Base-by-base conservation (phyloP, 2,888 invertebrate genomes). In the Eledone cirrhosa region DNA sequence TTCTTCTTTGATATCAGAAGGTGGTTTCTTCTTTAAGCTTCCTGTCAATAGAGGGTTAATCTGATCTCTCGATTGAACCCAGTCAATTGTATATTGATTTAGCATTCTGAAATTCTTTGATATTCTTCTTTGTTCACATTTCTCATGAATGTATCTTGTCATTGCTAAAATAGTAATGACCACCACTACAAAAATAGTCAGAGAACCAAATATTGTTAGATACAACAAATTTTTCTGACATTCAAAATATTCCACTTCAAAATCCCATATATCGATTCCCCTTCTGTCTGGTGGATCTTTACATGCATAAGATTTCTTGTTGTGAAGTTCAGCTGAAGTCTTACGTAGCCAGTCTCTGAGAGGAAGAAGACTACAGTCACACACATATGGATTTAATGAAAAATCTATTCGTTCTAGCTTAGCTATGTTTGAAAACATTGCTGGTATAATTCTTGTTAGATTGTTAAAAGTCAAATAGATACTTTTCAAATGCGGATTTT, bases 301-400 rank as follows among this genome's bases (percentile, higher is more conserved):
- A 81, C 89, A 90, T 24, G 78, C 76, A 78, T 89, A 87, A n/a
- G 83, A 84, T 14, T 79, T 80, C 48, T 84, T 84, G 27, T 84
- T 80, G 29, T 78, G 80, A 13, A 84, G 78, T n/a, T 63, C 79
- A 19, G 86, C 79, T 16, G 78, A 79, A 16, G 84, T 83, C 59
- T 80, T 79, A 11, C 77, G 65, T 16, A 86, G 27, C 89, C 89
- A 89, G 76, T 84, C 81, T 33, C 84, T 82, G 74, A 90, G 83
- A 8, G 83, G 84, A 11, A 88, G 69, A 74, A 87, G 80, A 29
- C 85, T 84, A 82, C 89, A 90, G 27, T 84, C 83, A 80, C 89
- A 89, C 48, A 83, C 72, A 78, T 88, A 88, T 11, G 86, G 87
- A 79, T 89, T 89, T 53, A 81, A 77, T 11, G 87, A 85, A 67